A percentile compares a stretch with the other conserved stretches of the same genome.
Evolutionary conservation across 2,797 vertebrate genomes (phyloP).

Genomic region (Ibycter americanus): DNA sequence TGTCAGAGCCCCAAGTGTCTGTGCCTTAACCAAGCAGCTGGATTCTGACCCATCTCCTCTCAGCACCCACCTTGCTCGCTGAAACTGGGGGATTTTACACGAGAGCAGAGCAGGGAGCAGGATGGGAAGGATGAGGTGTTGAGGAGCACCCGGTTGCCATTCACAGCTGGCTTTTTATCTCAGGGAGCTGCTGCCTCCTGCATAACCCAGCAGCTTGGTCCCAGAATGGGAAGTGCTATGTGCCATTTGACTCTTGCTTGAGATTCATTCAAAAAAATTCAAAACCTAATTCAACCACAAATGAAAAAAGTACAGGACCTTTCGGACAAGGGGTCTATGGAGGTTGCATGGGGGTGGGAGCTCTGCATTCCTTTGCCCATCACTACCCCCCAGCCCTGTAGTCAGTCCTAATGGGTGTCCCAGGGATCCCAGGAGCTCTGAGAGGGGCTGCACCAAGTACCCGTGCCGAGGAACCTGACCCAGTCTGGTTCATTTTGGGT

Average conservation of each 20-base stretch:
- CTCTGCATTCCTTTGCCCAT: neutral
- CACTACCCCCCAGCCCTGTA: neutral
- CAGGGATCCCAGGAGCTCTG: neutral
- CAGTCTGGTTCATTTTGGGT: neutral
- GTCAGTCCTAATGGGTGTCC: rapidly evolving
- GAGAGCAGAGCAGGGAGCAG: neutral
- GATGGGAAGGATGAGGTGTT: neutral
- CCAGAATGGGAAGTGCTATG: neutral
- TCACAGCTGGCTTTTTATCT: neutral
- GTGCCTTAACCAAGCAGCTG: neutral
- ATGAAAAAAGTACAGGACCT: rapidly evolving
- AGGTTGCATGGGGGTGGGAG: neutral
- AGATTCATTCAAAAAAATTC: neutral
- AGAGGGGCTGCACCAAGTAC: neutral
- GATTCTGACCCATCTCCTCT: neutral
- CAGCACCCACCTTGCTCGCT: rapidly evolving
- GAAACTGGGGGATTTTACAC: neutral
- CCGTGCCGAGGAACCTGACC: rapidly evolving
- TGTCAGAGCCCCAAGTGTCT: neutral
- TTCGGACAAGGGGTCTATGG: neutral
- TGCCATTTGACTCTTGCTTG: neutral
- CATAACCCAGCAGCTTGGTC: neutral
- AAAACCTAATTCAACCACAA: neutral
- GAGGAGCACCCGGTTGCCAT: rapidly evolving
- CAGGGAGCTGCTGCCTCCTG: neutral